These are phyloP conservation scores for Ivindomyrus marchei DNA, from an alignment of 2,113 vertebrate genomes.

Conservation along the genomic window DNA sequence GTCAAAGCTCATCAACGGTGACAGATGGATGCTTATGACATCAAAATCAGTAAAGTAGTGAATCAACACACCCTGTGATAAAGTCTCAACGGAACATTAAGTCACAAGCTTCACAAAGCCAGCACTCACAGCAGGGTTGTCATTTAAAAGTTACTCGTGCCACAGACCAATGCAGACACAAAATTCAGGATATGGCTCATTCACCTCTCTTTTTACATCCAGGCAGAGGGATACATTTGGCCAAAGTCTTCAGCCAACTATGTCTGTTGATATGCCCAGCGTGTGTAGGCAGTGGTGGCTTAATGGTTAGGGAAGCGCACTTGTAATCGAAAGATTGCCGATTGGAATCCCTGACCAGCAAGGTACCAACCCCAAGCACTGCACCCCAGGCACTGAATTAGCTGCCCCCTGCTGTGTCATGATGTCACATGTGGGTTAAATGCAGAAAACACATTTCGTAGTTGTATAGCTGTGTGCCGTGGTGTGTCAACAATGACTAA, in stretches of 20 bases:
- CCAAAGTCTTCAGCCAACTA: not conserved
- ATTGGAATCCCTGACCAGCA: too few relatives aligned
- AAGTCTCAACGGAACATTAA: not conserved
- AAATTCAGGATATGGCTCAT: not conserved
- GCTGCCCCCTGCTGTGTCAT: too few relatives aligned
- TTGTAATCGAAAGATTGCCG: too few relatives aligned
- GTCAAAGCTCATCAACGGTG: not conserved
- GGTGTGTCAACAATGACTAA: too few relatives aligned
- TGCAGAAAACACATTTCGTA: too few relatives aligned
- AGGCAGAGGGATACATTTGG: not conserved
- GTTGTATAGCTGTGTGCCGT: too few relatives aligned
- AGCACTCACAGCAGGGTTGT: not conserved
- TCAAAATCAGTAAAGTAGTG: not conserved
- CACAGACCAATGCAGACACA: not conserved
- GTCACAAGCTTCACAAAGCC: not conserved
- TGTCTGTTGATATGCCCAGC: not conserved
- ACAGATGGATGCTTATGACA: not conserved
- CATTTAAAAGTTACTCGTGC: not conserved
- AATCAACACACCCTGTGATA: not conserved
- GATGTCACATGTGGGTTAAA: too few relatives aligned
- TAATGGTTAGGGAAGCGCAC: too few relatives aligned
- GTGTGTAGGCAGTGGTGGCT: too few relatives aligned
- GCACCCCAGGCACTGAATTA: too few relatives aligned
- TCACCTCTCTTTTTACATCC: not conserved
- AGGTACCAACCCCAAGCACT: too few relatives aligned